phyloP scores from a whole-genome alignment of 1,140 invertebrate genomes.

The Formica selysi region DNA sequence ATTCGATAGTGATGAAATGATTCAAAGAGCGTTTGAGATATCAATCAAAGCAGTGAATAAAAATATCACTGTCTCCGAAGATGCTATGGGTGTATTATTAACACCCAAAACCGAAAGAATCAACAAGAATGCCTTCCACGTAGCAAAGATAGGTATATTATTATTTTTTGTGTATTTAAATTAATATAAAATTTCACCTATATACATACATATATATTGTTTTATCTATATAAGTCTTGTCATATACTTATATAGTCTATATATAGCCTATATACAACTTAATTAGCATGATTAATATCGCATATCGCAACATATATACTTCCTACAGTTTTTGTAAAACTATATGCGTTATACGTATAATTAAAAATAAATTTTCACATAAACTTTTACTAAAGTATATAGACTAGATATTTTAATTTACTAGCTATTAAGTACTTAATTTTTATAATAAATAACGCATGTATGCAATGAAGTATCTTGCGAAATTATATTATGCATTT shows the following conservation, averaged over 20 bases:
- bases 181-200: background rate
- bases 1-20: constrained; percentile 70
- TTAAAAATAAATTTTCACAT: background rate
- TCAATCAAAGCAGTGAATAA: constrained; percentile 68
- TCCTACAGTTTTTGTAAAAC: background rate
- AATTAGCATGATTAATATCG: background rate
- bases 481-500: background rate
- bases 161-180: background rate
- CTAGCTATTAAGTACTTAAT: background rate
- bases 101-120: constrained; percentile 44
- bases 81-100: constrained; percentile 43
- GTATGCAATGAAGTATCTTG: background rate
- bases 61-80: constrained; percentile 51
- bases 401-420: background rate
- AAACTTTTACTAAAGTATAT: background rate
- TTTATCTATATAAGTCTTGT: background rate
- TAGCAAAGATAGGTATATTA: constrained; percentile 65
- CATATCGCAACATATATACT: background rate
- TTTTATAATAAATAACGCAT: background rate
- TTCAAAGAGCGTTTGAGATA: constrained; percentile 70
- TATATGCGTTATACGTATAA: background rate
- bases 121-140: constrained; percentile 66
- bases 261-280: background rate
- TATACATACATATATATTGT: background rate
- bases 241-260: background rate